These are phyloP conservation scores for Jaculus jaculus DNA, from an alignment of 2,113 vertebrate genomes.

Conservation along the genomic window DNA sequence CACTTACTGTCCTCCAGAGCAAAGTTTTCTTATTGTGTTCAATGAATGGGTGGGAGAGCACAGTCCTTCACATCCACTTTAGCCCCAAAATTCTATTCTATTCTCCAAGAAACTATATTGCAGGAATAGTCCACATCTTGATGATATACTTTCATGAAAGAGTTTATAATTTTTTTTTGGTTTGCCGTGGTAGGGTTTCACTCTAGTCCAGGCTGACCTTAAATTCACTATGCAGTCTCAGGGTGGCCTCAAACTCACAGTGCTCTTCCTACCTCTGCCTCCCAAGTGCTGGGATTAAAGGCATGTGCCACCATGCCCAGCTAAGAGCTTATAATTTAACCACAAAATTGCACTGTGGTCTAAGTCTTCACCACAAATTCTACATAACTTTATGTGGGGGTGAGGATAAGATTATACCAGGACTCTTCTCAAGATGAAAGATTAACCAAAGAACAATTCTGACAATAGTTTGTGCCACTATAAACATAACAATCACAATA, in stretches of 20 bases:
- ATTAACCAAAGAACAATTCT: background rate
- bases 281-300: too few species aligned
- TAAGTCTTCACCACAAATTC: background rate
- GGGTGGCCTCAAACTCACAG: too few species aligned
- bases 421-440: slow-evolving; percentile 18
- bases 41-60: background rate
- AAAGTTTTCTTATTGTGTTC: background rate
- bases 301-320: too few species aligned
- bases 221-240: too few species aligned
- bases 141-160: background rate
- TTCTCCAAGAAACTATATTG: slow-evolving; percentile 8
- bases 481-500: background rate
- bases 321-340: slow-evolving; percentile 32
- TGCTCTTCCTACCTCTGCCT: too few species aligned
- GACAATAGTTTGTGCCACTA: background rate
- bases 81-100: background rate
- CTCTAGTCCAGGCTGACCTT: too few species aligned
- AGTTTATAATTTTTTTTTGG: slow-evolving; percentile 28
- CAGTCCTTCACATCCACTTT: background rate
- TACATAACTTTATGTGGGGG: background rate
- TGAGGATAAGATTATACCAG: background rate
- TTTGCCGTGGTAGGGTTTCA: too few species aligned
- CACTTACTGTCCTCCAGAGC: background rate
- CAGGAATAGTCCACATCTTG: background rate
- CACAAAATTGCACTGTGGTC: background rate